phyloP scores from a whole-genome alignment of 2,888 invertebrate species.

The Diplazon laetatorius region DNA sequence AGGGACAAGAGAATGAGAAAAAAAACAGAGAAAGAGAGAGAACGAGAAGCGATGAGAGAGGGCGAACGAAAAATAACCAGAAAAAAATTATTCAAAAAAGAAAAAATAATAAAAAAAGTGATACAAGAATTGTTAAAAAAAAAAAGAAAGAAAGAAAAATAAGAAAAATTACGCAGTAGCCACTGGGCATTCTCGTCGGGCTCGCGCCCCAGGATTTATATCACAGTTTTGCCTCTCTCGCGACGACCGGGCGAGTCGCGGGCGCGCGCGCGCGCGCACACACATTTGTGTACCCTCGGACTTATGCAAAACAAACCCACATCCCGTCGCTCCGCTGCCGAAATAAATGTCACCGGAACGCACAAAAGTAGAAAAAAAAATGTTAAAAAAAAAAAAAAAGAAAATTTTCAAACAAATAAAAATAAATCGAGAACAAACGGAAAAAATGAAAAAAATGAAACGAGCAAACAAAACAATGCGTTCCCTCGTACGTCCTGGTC shows the following conservation, averaged over 20 bases:
- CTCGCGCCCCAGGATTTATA: conserved; percentile 77
- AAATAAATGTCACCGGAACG: conserved; percentile 80
- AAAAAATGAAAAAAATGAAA: too few relatives aligned
- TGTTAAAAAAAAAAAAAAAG: too few relatives aligned
- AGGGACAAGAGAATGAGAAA: conserved; percentile 27
- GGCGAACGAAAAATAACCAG: conserved; percentile 17
- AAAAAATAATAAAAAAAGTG: too few relatives aligned
- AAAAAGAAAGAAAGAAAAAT: conserved; percentile 42
- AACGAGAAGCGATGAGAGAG: conserved; percentile 59
- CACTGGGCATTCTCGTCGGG: conserved; percentile 77
- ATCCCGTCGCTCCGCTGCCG: conserved; percentile 72
- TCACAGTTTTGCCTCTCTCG: conserved; percentile 73
- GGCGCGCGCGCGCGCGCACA: conserved; percentile 49
- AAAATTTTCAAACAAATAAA: too few relatives aligned
- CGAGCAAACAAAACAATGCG: too few relatives aligned
- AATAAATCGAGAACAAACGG: too few relatives aligned
- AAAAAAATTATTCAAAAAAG: too few relatives aligned
- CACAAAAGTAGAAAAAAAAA: too few relatives aligned
- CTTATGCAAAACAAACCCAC: conserved; percentile 80
- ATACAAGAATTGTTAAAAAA: too few relatives aligned
- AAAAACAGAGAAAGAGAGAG: conserved; percentile 60
- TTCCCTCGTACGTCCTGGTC: too few relatives aligned
- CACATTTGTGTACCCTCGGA: conserved; percentile 76
- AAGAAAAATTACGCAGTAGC: conserved; percentile 67
- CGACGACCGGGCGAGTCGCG: conserved; percentile 68